Evolutionary conservation across 2,888 invertebrate species (phyloP).

Genomic region (Sarcophaga rosellei): DNA sequence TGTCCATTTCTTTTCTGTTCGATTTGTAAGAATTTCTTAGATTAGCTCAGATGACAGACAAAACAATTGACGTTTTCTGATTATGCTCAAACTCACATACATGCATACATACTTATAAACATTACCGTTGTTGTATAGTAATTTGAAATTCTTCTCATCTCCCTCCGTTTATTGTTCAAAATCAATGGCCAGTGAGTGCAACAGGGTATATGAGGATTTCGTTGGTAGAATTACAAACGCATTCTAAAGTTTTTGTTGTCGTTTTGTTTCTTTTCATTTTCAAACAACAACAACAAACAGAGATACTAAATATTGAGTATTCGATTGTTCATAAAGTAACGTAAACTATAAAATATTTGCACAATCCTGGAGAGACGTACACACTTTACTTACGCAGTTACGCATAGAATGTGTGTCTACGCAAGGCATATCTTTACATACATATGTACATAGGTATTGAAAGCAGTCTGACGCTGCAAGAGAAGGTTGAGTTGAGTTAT

Average conservation of each 20-base stretch:
- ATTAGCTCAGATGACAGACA: constrained; percentile 60
- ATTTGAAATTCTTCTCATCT: neutral
- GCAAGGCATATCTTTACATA: neutral
- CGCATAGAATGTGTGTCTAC: neutral
- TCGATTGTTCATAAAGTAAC: constrained; percentile 49
- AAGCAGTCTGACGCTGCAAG: too few relatives aligned
- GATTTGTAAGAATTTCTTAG: constrained; percentile 44
- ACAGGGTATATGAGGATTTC: neutral
- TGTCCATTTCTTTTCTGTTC: constrained; percentile 34
- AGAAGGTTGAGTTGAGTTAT: too few relatives aligned
- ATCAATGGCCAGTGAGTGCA: neutral
- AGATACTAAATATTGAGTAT: constrained; percentile 37
- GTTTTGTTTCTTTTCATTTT: neutral
- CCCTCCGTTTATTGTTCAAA: neutral
- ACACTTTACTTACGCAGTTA: neutral
- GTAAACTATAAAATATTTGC: constrained; percentile 19
- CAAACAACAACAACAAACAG: neutral
- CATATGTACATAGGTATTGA: neutral
- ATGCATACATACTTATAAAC: neutral
- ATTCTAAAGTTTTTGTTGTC: too few relatives aligned
- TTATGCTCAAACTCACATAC: constrained; percentile 1
- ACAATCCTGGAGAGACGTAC: neutral
- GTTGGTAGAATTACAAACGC: neutral
- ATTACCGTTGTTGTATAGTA: neutral
- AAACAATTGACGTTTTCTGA: constrained; percentile 62